Percentiles rank a stretch among this genome's conserved stretches.
These are phyloP conservation scores for Augiades crinisus DNA, from an alignment of 2,888 invertebrate genomes.

Conservation along the genomic window DNA sequence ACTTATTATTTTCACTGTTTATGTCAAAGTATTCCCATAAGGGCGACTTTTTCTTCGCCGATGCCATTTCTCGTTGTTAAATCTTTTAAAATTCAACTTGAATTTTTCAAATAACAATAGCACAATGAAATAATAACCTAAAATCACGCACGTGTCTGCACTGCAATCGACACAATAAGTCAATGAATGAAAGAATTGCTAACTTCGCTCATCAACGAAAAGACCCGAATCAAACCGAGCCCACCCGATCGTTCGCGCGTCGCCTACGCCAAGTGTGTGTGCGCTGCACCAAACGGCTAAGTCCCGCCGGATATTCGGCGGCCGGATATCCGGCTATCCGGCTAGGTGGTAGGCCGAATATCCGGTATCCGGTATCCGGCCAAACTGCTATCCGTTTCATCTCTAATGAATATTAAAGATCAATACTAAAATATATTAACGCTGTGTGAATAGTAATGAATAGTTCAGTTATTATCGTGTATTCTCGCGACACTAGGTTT, in stretches of 20 bases:
- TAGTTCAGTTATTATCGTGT: not conserved
- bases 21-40: slow-evolving; percentile 34
- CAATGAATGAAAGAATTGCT: slow-evolving; percentile 16
- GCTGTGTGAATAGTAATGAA: not conserved
- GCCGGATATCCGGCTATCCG: not conserved
- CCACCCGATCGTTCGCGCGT: not conserved
- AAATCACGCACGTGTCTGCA: slow-evolving; percentile 5
- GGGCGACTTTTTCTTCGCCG: slow-evolving; percentile 25
- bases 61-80: not conserved
- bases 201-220: slow-evolving; percentile 13
- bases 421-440: not conserved
- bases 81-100: not conserved
- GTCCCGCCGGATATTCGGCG: not conserved
- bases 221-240: slow-evolving; percentile 7
- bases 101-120: not conserved
- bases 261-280: not conserved
- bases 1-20: slow-evolving; percentile 33
- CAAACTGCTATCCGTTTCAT: not conserved
- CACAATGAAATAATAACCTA: slow-evolving; percentile 6
- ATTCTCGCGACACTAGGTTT: slow-evolving; percentile 10
- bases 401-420: too few species aligned
- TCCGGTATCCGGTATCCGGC: not conserved
- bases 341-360: not conserved
- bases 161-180: slow-evolving; percentile 11
- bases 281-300: not conserved